These are phyloP conservation scores for Paramormyrops hopkinsi DNA, from an alignment of 2,797 vertebrate species.

Conservation along the genomic window DNA sequence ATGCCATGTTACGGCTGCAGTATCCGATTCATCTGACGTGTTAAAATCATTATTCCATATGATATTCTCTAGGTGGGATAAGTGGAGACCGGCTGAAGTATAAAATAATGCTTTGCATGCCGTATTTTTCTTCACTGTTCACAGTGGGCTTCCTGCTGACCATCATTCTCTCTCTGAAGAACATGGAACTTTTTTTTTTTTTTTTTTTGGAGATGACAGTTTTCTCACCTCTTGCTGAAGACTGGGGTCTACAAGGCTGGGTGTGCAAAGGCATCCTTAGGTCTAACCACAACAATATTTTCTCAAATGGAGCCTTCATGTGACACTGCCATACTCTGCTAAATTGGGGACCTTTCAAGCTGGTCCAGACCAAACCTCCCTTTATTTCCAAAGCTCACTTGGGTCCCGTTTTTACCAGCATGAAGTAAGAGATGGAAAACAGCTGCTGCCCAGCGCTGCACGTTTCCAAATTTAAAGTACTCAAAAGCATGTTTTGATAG, in stretches of 20 bases:
- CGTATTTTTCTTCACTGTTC: conserved; percentile 34
- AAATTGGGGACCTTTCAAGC: conserved; percentile 57
- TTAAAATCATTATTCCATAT: conserved; percentile 31
- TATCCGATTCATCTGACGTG: conserved; percentile 23
- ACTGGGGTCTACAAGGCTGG: conserved; percentile 24
- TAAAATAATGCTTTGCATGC: conserved; percentile 37
- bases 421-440: conserved; percentile 60
- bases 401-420: conserved; percentile 55
- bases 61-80: conserved; percentile 13
- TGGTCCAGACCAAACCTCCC: conserved; percentile 52
- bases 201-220: conserved; percentile 36
- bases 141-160: not conserved
- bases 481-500: conserved; percentile 24
- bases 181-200: conserved; percentile 29
- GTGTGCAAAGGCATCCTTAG: conserved; percentile 40
- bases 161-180: not conserved
- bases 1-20: conserved; percentile 18
- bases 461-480: conserved; percentile 35
- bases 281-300: conserved; percentile 49
- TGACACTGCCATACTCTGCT: conserved; percentile 49
- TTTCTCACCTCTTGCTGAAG: conserved; percentile 46
- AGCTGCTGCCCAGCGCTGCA: conserved; percentile 47
- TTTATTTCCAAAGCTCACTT: conserved; percentile 51
- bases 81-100: conserved; percentile 32
- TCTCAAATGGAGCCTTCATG: conserved; percentile 36